phyloP scores from a whole-genome alignment of 2,113 vertebrate genomes.

The Cavia porcellus region DNA sequence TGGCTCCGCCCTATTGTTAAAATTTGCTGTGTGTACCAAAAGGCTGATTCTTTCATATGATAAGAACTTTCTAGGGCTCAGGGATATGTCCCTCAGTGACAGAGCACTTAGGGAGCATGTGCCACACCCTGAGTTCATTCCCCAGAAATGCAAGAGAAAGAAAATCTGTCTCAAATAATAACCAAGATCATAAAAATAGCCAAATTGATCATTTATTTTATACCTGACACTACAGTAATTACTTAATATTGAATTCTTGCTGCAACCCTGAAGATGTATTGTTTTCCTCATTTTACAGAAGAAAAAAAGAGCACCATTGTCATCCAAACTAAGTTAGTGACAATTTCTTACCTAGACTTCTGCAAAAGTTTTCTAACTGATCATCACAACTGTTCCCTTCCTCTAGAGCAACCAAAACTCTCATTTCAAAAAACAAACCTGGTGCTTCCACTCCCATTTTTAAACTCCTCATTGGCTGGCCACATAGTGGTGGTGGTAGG shows the following conservation, averaged over 20 bases:
- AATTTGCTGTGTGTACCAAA: not conserved
- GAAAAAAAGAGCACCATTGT: not conserved
- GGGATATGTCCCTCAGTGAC: no score
- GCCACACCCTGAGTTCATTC: not conserved
- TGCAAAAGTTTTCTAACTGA: not conserved
- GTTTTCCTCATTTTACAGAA: not conserved
- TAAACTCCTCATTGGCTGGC: not conserved
- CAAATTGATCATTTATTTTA: not conserved
- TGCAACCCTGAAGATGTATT: not conserved
- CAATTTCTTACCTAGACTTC: not conserved
- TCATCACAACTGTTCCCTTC: not conserved
- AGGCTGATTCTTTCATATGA: conserved; percentile 5
- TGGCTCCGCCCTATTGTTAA: not conserved
- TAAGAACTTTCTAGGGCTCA: not conserved
- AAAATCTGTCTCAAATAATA: not conserved
- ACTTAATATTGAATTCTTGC: not conserved
- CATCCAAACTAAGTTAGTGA: not conserved
- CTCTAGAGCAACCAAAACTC: conserved; percentile 24
- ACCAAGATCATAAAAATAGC: not conserved
- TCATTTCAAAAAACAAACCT: no score
- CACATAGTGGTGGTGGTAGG: not conserved
- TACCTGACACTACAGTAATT: not conserved
- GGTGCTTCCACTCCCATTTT: not conserved
- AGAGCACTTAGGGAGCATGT: not conserved
- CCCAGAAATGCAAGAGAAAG: not conserved